Conservation (phyloP, 2,888 invertebrate species). For the Agrotis segetum region DNA sequence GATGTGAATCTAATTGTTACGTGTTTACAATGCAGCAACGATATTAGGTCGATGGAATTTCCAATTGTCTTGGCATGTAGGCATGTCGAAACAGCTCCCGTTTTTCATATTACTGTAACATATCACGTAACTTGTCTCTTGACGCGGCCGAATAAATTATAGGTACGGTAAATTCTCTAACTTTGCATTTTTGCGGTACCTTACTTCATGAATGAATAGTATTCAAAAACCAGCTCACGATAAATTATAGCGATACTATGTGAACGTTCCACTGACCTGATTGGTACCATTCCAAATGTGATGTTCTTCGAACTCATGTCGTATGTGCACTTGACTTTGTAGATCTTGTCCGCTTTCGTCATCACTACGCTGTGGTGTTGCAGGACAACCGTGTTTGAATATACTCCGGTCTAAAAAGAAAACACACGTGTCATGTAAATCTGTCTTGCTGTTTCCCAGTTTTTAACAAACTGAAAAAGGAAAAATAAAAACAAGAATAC, state of each 20-base stretch:
- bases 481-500: slow-evolving; percentile 74
- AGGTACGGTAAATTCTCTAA: slow-evolving; percentile 68
- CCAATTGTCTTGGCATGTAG: slow-evolving; percentile 73
- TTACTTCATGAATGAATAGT: slow-evolving; percentile 56
- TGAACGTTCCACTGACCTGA: slow-evolving; percentile 91
- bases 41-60: slow-evolving; percentile 78
- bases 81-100: slow-evolving; percentile 73
- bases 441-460: too few species aligned
- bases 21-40: slow-evolving; percentile 76
- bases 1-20: slow-evolving; percentile 79
- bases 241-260: slow-evolving; percentile 59
- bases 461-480: too few species aligned
- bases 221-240: slow-evolving; percentile 61
- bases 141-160: slow-evolving; percentile 74
- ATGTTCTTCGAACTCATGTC: slow-evolving; percentile 99
- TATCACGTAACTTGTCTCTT: slow-evolving; percentile 76
- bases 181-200: slow-evolving; percentile 67
- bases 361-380: slow-evolving; percentile 99
- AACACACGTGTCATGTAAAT: slow-evolving; percentile 7
- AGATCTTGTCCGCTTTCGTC: slow-evolving; percentile 99
- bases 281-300: slow-evolving; percentile 99
- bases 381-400: slow-evolving; percentile 98
- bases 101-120: slow-evolving; percentile 74
- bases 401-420: slow-evolving; percentile 95
- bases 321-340: slow-evolving; percentile 98